phyloP scores from a whole-genome alignment of 2,113 vertebrate species.

The Raphicerus campestris region DNA sequence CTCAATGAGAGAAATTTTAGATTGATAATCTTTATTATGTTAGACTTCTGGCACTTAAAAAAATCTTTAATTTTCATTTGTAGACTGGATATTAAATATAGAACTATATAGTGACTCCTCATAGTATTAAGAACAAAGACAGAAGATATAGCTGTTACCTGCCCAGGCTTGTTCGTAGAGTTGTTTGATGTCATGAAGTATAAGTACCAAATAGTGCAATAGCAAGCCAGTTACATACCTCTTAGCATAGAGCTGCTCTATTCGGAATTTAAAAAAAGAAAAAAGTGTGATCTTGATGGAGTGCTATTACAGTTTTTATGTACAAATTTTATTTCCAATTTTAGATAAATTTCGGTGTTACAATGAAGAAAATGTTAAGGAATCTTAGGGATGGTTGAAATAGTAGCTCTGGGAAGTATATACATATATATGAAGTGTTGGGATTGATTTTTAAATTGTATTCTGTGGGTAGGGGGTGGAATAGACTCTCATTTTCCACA shows the following conservation, averaged over 20 bases:
- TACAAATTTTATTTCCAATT: neutral
- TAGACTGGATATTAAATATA: neutral
- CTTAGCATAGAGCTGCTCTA: neutral
- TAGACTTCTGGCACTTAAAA: neutral
- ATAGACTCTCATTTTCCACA: neutral
- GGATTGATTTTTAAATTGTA: conserved; percentile 13
- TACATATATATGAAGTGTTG: neutral
- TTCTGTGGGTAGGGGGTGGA: neutral
- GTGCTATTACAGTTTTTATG: neutral
- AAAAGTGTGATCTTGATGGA: neutral
- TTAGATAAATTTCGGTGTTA: conserved; percentile 11
- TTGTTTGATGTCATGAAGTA: neutral
- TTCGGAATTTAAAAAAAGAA: neutral
- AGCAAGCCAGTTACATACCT: neutral
- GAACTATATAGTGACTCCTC: neutral
- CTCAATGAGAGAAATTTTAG: neutral
- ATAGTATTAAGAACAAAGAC: neutral
- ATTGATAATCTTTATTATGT: neutral
- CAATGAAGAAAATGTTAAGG: neutral
- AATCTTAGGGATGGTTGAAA: neutral
- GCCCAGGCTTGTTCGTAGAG: neutral
- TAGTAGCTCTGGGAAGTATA: neutral
- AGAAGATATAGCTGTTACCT: neutral
- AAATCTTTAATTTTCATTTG: conserved; percentile 22
- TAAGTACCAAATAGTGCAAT: neutral